phyloP scores from a whole-genome alignment of 2,113 vertebrate genomes.

The Gopherus flavomarginatus region DNA sequence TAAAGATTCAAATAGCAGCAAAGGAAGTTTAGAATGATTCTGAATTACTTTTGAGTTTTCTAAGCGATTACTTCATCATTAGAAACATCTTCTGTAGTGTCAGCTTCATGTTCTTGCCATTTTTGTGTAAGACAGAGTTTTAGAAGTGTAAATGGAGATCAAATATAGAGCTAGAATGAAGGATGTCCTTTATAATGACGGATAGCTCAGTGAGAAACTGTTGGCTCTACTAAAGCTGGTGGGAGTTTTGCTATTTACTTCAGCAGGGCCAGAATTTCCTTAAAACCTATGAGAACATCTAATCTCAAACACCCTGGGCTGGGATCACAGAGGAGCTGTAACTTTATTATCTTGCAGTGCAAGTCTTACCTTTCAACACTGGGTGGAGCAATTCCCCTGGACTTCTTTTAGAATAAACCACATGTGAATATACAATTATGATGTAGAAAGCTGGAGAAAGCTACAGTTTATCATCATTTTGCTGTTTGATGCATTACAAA shows the following conservation, averaged over 20 bases:
- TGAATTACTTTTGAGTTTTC: background rate
- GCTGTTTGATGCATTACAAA: background rate
- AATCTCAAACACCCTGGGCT: background rate
- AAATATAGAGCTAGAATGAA: background rate
- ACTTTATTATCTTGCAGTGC: fast-evolving
- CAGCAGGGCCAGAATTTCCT: fast-evolving
- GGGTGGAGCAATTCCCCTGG: conserved; percentile 67
- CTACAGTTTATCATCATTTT: background rate
- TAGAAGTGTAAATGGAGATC: background rate
- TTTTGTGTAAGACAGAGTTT: background rate
- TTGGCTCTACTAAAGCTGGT: fast-evolving
- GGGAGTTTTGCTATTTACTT: background rate
- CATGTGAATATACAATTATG: background rate
- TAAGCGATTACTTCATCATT: background rate
- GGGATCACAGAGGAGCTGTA: background rate
- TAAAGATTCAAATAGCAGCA: background rate
- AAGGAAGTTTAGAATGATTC: background rate
- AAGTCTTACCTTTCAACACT: conserved; percentile 62
- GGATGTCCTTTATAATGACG: background rate
- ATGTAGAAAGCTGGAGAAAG: background rate
- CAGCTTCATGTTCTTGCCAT: background rate
- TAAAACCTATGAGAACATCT: fast-evolving
- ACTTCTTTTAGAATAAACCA: background rate
- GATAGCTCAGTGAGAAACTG: background rate
- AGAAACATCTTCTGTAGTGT: background rate